Evolutionary conservation across 2,797 vertebrate species (phyloP).

Genomic region (Rhabdomys pumilio): DNA sequence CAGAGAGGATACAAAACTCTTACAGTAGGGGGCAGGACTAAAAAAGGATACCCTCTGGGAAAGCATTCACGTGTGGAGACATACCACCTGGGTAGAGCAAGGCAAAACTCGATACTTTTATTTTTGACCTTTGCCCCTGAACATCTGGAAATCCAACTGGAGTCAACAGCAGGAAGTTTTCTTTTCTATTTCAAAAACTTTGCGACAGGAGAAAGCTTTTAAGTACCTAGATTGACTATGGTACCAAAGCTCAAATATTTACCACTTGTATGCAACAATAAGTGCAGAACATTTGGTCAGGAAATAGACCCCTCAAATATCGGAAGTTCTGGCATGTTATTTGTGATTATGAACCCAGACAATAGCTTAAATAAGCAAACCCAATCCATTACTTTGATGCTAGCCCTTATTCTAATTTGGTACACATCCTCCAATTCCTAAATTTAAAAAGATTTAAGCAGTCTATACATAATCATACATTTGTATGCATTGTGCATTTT

Average conservation of each 20-base stretch:
- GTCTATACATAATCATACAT: constrained; percentile 88
- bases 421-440: constrained; percentile 90
- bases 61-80: constrained; percentile 93
- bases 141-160: constrained; percentile 99
- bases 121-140: constrained; percentile 95
- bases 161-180: constrained; percentile 95
- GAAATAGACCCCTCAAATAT: constrained; percentile 88
- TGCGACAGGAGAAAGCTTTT: constrained; percentile 77
- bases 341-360: constrained; percentile 90
- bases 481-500: constrained; percentile 83
- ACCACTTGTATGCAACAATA: constrained; percentile 91
- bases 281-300: constrained; percentile 89
- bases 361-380: constrained; percentile 92
- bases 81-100: constrained; percentile 90
- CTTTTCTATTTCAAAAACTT: constrained; percentile 92
- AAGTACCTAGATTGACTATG: constrained; percentile 86
- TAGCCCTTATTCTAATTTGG: constrained; percentile 90
- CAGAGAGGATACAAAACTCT: constrained; percentile 92
- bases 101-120: constrained; percentile 98
- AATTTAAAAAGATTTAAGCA: constrained; percentile 90
- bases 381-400: constrained; percentile 91
- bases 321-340: constrained; percentile 89
- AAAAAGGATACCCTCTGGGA: constrained; percentile 92
- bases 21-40: constrained; percentile 90
- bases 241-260: constrained; percentile 88